Conservation (phyloP, 2,113 vertebrate genomes). For the Rhinopomastus cyanomelas region DNA sequence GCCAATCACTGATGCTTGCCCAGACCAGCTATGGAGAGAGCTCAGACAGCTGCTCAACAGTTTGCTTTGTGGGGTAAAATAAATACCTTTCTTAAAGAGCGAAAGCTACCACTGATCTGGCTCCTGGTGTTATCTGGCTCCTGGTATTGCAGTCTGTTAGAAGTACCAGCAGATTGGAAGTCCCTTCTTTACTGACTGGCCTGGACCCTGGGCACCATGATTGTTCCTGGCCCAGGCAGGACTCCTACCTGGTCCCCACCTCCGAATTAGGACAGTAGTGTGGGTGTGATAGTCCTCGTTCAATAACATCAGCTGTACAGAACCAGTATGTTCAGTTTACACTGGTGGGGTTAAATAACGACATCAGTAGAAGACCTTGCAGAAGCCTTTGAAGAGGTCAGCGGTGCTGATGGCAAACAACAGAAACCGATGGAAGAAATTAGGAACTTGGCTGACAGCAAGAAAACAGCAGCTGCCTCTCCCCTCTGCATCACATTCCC, state of each 20-base stretch:
- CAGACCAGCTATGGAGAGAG: background rate
- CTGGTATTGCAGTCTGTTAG: background rate
- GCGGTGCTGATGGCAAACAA: background rate
- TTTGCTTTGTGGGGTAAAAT: background rate
- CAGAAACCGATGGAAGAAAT: background rate
- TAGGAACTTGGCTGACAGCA: background rate
- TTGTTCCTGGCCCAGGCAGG: too few species aligned
- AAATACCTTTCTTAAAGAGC: background rate
- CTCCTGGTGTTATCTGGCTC: background rate
- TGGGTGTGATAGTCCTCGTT: background rate
- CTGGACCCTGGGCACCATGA: background rate
- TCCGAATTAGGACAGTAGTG: fast-evolving
- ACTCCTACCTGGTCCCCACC: background rate
- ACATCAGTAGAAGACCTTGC: background rate
- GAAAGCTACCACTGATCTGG: background rate
- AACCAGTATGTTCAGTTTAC: background rate
- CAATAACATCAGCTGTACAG: background rate
- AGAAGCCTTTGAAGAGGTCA: background rate
- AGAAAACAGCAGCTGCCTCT: background rate
- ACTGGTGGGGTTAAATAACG: background rate
- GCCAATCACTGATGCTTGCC: background rate
- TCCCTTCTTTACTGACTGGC: background rate
- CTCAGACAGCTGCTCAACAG: background rate
- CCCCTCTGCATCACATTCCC: background rate
- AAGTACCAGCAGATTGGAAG: background rate